phyloP scores from a whole-genome alignment of 2,797 vertebrate genomes.

The Lagocephalus sceleratus region DNA sequence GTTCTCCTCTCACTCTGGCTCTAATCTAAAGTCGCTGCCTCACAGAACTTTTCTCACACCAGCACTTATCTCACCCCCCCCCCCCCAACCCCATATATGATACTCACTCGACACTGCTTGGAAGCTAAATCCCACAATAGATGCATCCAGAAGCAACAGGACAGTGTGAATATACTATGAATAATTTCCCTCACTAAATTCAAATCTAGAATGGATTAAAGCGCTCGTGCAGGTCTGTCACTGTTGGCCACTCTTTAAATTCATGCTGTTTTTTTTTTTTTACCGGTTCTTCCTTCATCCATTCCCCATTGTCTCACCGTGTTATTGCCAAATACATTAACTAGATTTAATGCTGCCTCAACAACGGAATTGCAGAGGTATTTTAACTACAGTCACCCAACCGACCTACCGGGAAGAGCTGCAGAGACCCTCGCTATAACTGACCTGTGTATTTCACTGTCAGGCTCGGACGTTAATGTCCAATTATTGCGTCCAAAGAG shows the following conservation, averaged over 20 bases:
- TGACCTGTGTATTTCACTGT: too few species aligned
- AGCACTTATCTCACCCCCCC: slow-evolving; percentile 28
- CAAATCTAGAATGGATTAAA: too few species aligned
- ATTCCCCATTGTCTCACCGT: too few species aligned
- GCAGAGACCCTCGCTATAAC: too few species aligned
- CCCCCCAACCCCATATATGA: slow-evolving; percentile 20
- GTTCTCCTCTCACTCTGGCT: slow-evolving; percentile 8
- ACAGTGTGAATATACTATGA: too few species aligned
- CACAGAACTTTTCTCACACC: slow-evolving; percentile 24
- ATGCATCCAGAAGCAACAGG: too few species aligned
- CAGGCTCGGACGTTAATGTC: too few species aligned
- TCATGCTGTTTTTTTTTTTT: neutral
- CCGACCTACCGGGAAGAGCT: too few species aligned
- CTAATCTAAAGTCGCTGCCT: slow-evolving; percentile 22
- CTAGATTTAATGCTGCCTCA: slow-evolving; percentile 3
- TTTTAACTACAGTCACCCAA: neutral
- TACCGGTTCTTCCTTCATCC: neutral
- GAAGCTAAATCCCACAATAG: neutral
- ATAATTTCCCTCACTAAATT: too few species aligned
- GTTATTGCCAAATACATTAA: neutral
- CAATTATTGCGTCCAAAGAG: neutral
- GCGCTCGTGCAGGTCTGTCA: neutral
- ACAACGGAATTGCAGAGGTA: neutral
- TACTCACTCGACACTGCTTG: neutral
- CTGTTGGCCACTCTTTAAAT: neutral